A percentile compares a stretch with the other conserved stretches of the same genome.
Conservation (phyloP, 2,797 vertebrate genomes). For the Urosaurus nigricauda region DNA sequence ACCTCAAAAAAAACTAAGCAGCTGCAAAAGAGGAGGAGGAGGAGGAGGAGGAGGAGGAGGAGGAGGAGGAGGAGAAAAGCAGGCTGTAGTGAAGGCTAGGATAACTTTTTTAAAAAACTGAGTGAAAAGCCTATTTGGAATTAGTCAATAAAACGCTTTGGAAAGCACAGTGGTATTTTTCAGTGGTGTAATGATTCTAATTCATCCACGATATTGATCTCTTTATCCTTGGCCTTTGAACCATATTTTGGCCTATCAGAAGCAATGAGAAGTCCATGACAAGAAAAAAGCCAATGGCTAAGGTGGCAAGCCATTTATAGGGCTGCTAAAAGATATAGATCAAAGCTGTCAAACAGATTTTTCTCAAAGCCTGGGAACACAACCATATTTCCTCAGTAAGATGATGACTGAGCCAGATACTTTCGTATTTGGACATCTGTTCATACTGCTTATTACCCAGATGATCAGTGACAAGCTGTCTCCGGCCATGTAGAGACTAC, state of each 20-base stretch:
- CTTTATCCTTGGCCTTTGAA: constrained; percentile 8
- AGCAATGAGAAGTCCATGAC: not conserved
- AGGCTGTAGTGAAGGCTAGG: not conserved
- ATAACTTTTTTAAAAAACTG: not conserved
- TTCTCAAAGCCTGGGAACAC: not conserved
- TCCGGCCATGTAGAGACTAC: not conserved
- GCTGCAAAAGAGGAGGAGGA: not conserved
- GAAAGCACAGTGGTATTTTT: constrained; percentile 9
- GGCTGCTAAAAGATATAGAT: not conserved
- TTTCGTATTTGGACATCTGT: constrained; percentile 15
- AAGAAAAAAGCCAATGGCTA: not conserved
- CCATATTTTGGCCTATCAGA: constrained; percentile 25
- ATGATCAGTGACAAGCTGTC: constrained; percentile 3
- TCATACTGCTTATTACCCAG: constrained; percentile 7
- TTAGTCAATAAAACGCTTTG: constrained; percentile 23
- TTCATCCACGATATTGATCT: constrained; percentile 24
- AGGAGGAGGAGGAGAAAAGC: not conserved
- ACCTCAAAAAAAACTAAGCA: not conserved
- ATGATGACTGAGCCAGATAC: constrained; percentile 21
- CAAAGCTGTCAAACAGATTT: constrained; percentile 19
- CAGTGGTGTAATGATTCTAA: constrained; percentile 8
- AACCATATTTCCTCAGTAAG: constrained; percentile 6
- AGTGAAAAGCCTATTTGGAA: constrained; percentile 7
- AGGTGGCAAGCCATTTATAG: not conserved
- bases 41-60: not conserved